Percentiles rank a stretch among this genome's conserved stretches.
phyloP scores from a whole-genome alignment of 1,140 invertebrate genomes.

The Caenorhabditis remanei region DNA sequence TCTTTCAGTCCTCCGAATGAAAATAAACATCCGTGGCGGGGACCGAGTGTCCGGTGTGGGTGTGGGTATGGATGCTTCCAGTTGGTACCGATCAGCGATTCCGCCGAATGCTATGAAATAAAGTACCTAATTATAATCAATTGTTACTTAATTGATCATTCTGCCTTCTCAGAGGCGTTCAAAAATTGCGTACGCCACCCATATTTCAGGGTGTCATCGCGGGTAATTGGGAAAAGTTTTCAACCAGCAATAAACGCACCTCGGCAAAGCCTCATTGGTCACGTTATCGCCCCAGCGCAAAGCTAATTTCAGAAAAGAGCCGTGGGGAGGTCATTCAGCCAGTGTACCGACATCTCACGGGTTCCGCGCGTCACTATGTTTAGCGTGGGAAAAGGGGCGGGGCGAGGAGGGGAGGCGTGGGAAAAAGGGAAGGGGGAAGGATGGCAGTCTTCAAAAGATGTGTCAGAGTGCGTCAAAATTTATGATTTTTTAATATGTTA shows the following conservation, averaged over 20 bases:
- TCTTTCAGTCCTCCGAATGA: conserved; percentile 1
- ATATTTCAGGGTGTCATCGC: conserved; percentile 63
- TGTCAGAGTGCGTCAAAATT: too few species aligned
- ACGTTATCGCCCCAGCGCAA: conserved; percentile 75
- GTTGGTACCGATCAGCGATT: not conserved
- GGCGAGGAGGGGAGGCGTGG: not conserved
- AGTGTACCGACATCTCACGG: conserved; percentile 14
- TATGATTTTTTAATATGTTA: too few species aligned
- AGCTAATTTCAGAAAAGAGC: conserved; percentile 56
- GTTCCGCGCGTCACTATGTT: not conserved
- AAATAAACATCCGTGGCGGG: not conserved
- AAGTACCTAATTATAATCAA: too few species aligned
- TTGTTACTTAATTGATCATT: not conserved
- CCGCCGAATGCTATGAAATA: not conserved
- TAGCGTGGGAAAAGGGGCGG: not conserved
- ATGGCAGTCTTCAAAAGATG: too few species aligned
- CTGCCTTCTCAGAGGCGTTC: conserved; percentile 51
- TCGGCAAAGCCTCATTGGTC: conserved; percentile 77
- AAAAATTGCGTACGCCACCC: conserved; percentile 63
- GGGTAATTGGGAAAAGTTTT: conserved; percentile 74
- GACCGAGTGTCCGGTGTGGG: not conserved
- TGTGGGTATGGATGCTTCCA: not conserved
- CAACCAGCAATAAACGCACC: conserved; percentile 77
- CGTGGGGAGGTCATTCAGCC: not conserved
- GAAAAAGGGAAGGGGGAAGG: not conserved